Base-by-base conservation (phyloP, 30 jellyfish, hydroid and myxozoan genomes). In the Phacellophora camtschatica region DNA sequence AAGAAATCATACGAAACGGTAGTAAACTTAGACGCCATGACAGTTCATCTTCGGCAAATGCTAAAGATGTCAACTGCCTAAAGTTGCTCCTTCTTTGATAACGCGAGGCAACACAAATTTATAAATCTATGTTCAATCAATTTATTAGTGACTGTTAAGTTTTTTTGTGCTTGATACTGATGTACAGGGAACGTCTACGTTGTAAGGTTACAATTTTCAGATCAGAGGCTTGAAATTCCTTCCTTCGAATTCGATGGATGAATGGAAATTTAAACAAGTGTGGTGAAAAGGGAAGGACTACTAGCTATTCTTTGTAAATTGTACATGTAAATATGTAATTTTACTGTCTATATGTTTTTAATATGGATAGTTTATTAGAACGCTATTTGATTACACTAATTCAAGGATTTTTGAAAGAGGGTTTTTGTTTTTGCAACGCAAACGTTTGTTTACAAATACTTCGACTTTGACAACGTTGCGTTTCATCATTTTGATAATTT, bases 41-140 rank as follows among this genome's bases (percentile, higher is more conserved):
- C 99, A 39, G 88, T 88, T 51, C 96, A 94, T 50, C 85, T 94
- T 55, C 95, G 99, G 37, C 97, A 87, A 78, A 74, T 94, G 77
- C 91, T 94, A 46, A 87, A 87, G 66, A 90, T 94, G 56, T 64
- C 99, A 37, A 81, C 97, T 16, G 82, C 84, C 18, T 78, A 71
- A 58, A 13, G 37, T 32, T 61, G 37, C 49, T 28, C 31, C 31
- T 61, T 61, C 15, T 61, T 61, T 23, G 5, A 9, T 32, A 6
- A 30, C 42, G 74, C 25, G 42, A 18, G 4, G 74, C 37, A 0
- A 20, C 43, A 61, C 74, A 24, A 20, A 20, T 61, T 9, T 49
- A 13, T 23, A 50, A 23, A 32, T 33, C 50, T 61, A 61, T 15
- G 42, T 22, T 22, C 37, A 32, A 29, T 61, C 31, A 5, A 61